These are phyloP conservation scores for Perccottus glenii DNA, from an alignment of 2,113 vertebrate species.

Conservation along the genomic window DNA sequence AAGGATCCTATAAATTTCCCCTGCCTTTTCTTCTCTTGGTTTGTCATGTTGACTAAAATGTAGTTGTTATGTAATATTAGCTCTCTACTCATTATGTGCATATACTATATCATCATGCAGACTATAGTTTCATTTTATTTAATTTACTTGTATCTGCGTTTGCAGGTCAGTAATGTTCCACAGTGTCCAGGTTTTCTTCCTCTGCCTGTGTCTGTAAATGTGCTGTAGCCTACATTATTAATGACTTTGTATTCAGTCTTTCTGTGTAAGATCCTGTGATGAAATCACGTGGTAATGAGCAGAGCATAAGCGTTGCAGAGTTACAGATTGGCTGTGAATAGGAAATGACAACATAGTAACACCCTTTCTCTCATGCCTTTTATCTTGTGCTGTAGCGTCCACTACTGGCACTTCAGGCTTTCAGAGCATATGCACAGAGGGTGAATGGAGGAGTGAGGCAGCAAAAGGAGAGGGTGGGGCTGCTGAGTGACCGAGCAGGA, in stretches of 20 bases:
- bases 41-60: too few relatives aligned
- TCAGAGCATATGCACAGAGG: constrained; percentile 30
- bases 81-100: too few relatives aligned
- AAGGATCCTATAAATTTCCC: too few relatives aligned
- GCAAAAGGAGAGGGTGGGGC: constrained; percentile 49
- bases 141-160: too few relatives aligned
- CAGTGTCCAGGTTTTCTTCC: not conserved
- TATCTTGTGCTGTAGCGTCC: constrained; percentile 28
- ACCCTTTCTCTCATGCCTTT: constrained; percentile 18
- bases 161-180: not conserved
- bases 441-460: constrained; percentile 48
- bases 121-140: too few relatives aligned
- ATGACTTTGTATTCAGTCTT: constrained; percentile 21
- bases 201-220: not conserved
- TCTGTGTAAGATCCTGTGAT: constrained; percentile 26
- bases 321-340: constrained; percentile 33
- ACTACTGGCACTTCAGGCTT: constrained; percentile 53
- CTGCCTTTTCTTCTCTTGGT: too few relatives aligned
- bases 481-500: constrained; percentile 49
- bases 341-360: constrained; percentile 18
- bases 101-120: too few relatives aligned
- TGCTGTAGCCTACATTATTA: constrained; percentile 46
- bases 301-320: not conserved
- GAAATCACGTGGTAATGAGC: constrained; percentile 26
- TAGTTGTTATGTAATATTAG: too few relatives aligned